Evolutionary conservation across 1,140 invertebrate species (phyloP), one percentile per base, ranked within the genome.

Genomic region (Trichonephila clavipes): DNA sequence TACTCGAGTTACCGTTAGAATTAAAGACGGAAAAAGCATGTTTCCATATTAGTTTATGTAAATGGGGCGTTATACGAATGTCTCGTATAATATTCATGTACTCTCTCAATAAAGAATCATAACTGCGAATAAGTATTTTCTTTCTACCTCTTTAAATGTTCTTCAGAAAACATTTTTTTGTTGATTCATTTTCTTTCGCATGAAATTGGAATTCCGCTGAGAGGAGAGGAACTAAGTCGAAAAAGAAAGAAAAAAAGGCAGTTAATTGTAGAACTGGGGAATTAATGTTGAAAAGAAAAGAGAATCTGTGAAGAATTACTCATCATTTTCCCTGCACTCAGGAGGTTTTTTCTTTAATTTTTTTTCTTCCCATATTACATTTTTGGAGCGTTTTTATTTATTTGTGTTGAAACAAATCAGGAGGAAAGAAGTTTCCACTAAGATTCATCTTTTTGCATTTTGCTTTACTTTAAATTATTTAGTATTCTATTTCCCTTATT

Each of bases 201-300:
- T 77, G 72, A 77, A 77, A 77, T 77, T 77, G 72, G 28, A 77
- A 77, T 77, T 77, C 72, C 72, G 14, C 34, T 77, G 72, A 77
- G 72, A 77, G 18, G 0, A 34, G 72, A 40, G 28, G 12, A 40
- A 64, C 5, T 12, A 18, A 64, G 18, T 5, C 21, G 62, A 64
- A 64, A 51, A 6, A 7, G 6, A 40, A 51, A 21, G 62, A 64
- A 64, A 51, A 19, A 21, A 19, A 5, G 62, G 21, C 72, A 28
- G 72, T 77, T 77, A 77, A 77, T 77, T 77, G 72, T 28, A 77
- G 24, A 34, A 4, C 72, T 24, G 18, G 72, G 72, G 72, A 77
- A 77, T 28, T 28, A 77, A 34, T 77, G 72, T 77, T 64, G 28
- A 77, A 40, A 19, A 77, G 72, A 18, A 40, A 40, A 77, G 72